Evolutionary conservation across 2,113 vertebrate species (phyloP).

Genomic region (Myotis brandtii): DNA sequence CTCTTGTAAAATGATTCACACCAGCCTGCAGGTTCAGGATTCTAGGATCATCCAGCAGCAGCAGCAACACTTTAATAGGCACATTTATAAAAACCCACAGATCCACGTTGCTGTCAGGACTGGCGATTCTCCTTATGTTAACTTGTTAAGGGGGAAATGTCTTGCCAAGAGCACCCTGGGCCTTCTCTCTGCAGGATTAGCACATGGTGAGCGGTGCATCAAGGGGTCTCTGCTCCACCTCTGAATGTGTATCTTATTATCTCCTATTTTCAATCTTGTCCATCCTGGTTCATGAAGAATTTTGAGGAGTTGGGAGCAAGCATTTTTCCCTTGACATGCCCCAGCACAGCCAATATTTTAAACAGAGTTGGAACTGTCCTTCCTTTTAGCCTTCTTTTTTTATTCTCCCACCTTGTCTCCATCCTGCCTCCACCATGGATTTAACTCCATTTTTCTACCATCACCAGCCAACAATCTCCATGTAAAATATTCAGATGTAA

Average conservation of each 20-base stretch:
- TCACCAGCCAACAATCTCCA: neutral
- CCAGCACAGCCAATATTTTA: neutral
- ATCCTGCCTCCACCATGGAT: fast-evolving
- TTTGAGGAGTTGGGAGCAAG: neutral
- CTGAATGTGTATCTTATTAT: no score
- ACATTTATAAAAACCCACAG: neutral
- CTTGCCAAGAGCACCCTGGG: neutral
- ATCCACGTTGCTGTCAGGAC: neutral
- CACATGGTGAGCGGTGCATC: neutral
- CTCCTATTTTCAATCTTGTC: neutral
- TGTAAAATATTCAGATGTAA: neutral
- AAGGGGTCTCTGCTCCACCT: neutral
- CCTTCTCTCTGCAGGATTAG: neutral
- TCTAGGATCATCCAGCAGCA: neutral
- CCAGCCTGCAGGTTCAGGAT: neutral
- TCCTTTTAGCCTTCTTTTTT: neutral
- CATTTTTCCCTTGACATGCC: neutral
- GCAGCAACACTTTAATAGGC: neutral
- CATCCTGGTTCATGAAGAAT: neutral
- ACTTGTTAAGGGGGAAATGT: neutral
- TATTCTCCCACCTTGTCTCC: neutral
- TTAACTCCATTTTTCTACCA: neutral
- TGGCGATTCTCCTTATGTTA: neutral
- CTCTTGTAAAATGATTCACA: neutral
- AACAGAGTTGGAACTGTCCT: neutral